Conservation (phyloP, 2,888 invertebrate species). For the Andrena fulva region DNA sequence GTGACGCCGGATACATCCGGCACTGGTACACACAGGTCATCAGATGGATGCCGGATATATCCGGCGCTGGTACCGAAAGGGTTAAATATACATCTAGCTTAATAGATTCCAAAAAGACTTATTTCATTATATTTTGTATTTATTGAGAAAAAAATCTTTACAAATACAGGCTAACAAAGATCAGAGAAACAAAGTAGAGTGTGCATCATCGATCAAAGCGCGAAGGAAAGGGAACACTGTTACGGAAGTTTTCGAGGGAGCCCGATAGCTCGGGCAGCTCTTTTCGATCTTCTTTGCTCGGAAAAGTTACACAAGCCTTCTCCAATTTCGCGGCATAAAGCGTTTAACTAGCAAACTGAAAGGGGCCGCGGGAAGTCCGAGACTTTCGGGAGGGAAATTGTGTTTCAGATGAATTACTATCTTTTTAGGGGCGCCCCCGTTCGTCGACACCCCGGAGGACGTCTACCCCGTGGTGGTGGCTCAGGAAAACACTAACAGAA, state of each 20-base stretch:
- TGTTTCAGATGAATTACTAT: constrained; percentile 1
- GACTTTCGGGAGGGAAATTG: background rate
- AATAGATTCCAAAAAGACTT: too few species aligned
- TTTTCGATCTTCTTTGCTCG: background rate
- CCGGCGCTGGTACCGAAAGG: too few species aligned
- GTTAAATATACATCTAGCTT: too few species aligned
- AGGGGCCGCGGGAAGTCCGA: too few species aligned
- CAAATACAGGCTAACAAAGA: too few species aligned
- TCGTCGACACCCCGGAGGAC: constrained; percentile 84
- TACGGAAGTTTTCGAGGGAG: background rate
- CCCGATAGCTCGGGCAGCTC: background rate
- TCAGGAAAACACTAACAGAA: constrained; percentile 86
- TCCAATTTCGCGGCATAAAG: background rate
- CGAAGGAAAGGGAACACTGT: background rate
- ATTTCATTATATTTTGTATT: too few species aligned
- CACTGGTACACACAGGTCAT: too few species aligned
- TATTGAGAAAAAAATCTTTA: too few species aligned
- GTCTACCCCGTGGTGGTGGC: constrained; percentile 90
- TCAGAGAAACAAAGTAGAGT: background rate
- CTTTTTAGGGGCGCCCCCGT: constrained; percentile 74
- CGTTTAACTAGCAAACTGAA: too few species aligned
- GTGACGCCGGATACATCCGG: too few species aligned
- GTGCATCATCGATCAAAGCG: background rate
- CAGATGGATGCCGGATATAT: too few species aligned
- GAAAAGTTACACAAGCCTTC: background rate